phyloP scores from a whole-genome alignment of 2,888 invertebrate species.

The Drosophila hawaiiensis region DNA sequence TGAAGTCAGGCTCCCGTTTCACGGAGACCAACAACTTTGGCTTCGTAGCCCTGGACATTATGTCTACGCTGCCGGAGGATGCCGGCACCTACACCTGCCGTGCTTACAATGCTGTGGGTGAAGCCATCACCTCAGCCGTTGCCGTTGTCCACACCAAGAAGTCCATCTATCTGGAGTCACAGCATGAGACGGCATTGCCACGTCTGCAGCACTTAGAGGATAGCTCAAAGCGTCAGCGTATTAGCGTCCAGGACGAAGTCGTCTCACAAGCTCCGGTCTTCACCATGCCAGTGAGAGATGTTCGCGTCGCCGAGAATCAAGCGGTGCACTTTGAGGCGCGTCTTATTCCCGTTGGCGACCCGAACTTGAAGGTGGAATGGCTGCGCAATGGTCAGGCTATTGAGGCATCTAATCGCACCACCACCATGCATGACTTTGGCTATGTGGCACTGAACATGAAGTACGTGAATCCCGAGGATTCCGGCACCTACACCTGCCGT shows the following conservation, averaged over 20 bases:
- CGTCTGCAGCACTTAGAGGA: constrained; percentile 94
- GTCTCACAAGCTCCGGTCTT: constrained; percentile 96
- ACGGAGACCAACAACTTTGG: constrained; percentile 98
- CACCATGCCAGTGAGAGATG: constrained; percentile 95
- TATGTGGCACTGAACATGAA: constrained; percentile 98
- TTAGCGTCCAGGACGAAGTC: constrained; percentile 91
- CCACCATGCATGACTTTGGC: constrained; percentile 99
- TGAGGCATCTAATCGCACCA: constrained; percentile 95
- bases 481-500: constrained; percentile 97
- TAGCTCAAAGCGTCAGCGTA: constrained; percentile 90
- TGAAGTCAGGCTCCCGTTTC: constrained; percentile 97
- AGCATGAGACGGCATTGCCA: constrained; percentile 93
- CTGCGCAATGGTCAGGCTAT: constrained; percentile 95
- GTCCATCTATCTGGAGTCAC: constrained; percentile 94
- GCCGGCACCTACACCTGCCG: constrained; percentile 97
- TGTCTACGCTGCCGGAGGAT: constrained; percentile 98
- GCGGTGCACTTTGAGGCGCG: constrained; percentile 97
- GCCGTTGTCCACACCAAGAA: constrained; percentile 93
- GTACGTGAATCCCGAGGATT: constrained; percentile 97
- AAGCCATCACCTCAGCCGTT: constrained; percentile 96
- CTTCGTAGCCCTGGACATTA: constrained; percentile 97
- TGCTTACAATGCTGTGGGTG: constrained; percentile 95
- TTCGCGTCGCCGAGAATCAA: constrained; percentile 94
- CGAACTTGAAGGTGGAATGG: constrained; percentile 97
- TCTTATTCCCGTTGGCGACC: constrained; percentile 97